Base-by-base conservation (phyloP, 2,113 vertebrate species). In the Rhegmatorhina hoffmannsi region DNA sequence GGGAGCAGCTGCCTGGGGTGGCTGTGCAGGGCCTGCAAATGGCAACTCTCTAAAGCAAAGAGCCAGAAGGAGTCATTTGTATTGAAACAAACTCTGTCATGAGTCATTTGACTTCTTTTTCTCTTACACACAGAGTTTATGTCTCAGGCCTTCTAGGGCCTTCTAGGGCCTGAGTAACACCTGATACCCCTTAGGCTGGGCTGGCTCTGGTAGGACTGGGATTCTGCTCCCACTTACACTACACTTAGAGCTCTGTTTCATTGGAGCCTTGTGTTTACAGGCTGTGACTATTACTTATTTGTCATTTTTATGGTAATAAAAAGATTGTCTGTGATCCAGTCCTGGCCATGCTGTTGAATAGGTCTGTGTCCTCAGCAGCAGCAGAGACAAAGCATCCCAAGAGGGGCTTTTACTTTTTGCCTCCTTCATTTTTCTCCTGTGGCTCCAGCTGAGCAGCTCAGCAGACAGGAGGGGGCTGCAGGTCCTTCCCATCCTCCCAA, bases 71-170 rank as follows among this genome's bases (percentile, higher is more conserved):
- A 97, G 95, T 97, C 75, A 97, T 96, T 97, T 97, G 84, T 89
- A 92, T 94, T 97, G 95, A 95, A 98, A 94, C 95, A 97, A 98
- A 97, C 82, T 96, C 93, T 96, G 96, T 96, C 97, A 96, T 97
- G 97, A 98, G 96, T 98, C 97, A 97, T 97, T 97, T 97, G 97
- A 97, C 97, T 97, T 96, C 91, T 97, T 97, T 96, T 97, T 97
- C 94, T 96, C 90, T 95, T 74, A 79, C 86, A 96, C 73, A 70
- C 96, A 96, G 58, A 97, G 97, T 98, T 98, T 97, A 97, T 97
- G 89, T 97, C 95, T 97, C 95, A 88, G 92, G 83, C 73, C 77
- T 97, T 96, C 91, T 92, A 94, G 96, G 92, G 83, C 73, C 77
- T 97, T 96, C 91, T 92, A 94, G 96, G 96, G 96, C 95, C 94